Evolutionary conservation across 37 sponge, comb jelly and placozoan species (phyloP).

Genomic region (Tethya wilhelma): DNA sequence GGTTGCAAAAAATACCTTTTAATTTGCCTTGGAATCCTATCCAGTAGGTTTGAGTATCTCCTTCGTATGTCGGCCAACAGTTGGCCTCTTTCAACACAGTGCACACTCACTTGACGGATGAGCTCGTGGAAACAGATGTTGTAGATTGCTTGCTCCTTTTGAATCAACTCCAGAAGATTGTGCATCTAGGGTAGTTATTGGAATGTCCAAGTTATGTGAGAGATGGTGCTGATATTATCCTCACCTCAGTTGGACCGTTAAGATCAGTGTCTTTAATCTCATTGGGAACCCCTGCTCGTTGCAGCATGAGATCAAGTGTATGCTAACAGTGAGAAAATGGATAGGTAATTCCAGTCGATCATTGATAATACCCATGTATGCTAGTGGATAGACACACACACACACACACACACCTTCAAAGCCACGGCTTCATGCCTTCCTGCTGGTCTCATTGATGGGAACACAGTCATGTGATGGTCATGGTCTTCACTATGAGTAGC

Average conservation of each 20-base stretch:
- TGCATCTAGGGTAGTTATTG: conserved; percentile 74
- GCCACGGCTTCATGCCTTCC: conserved; percentile 84
- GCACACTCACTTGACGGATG: conserved; percentile 95
- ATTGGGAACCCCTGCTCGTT: conserved; percentile 70
- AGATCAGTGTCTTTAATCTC: conserved; percentile 26
- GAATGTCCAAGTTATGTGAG: not conserved
- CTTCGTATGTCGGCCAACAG: conserved; percentile 85
- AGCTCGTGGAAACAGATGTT: conserved; percentile 97
- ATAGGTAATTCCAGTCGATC: too few species aligned
- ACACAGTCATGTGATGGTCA: conserved; percentile 81
- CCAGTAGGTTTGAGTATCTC: conserved; percentile 82
- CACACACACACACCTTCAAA: conserved; percentile 70
- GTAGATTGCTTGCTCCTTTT: conserved; percentile 95
- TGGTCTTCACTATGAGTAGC: conserved; percentile 72
- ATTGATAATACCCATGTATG: too few species aligned
- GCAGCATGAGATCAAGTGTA: conserved; percentile 73
- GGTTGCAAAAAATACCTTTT: too few species aligned
- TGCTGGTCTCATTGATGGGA: conserved; percentile 90
- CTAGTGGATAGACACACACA: not conserved
- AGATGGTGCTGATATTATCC: not conserved
- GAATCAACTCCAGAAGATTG: conserved; percentile 82
- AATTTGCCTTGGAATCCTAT: conserved; percentile 88
- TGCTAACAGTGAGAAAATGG: conserved; percentile 46
- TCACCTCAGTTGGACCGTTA: conserved; percentile 73
- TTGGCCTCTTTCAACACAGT: conserved; percentile 92